Evolutionary conservation across 1,140 invertebrate species (phyloP).

Genomic region (Bactericera cockerelli): DNA sequence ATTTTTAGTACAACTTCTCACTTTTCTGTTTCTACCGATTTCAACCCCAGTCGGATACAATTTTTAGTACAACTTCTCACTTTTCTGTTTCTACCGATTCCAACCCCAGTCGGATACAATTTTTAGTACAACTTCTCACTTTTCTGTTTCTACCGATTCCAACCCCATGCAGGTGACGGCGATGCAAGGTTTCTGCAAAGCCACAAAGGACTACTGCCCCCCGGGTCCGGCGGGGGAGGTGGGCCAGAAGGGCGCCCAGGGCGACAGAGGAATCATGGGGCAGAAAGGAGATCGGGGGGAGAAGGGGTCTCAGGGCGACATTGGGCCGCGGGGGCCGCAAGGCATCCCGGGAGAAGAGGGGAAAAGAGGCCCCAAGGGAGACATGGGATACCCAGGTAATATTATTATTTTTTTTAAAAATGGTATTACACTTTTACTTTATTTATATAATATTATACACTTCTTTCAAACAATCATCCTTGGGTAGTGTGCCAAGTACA

Average conservation of each 20-base stretch:
- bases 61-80: no score
- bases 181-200: slow-evolving; percentile 56
- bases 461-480: no score
- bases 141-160: no score
- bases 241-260: slow-evolving; percentile 42
- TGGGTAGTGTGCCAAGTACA: no score
- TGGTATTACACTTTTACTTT: not conserved
- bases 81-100: no score
- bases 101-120: no score
- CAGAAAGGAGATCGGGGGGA: slow-evolving; percentile 37
- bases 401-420: slow-evolving; percentile 9
- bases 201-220: slow-evolving; percentile 66
- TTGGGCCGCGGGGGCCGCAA: slow-evolving; percentile 37
- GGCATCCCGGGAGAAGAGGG: slow-evolving; percentile 43
- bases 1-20: no score
- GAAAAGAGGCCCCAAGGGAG: slow-evolving; percentile 36
- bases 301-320: slow-evolving; percentile 31
- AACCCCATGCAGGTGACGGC: slow-evolving; percentile 52
- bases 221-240: slow-evolving; percentile 46
- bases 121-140: no score
- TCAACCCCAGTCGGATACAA: no score
- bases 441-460: no score
- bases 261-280: slow-evolving; percentile 32
- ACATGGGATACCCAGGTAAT: slow-evolving; percentile 24
- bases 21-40: no score